Percentiles rank a stretch among this genome's conserved stretches.
Evolutionary conservation across 2,113 vertebrate species (phyloP).

Genomic region (Lasiurus cinereus): DNA sequence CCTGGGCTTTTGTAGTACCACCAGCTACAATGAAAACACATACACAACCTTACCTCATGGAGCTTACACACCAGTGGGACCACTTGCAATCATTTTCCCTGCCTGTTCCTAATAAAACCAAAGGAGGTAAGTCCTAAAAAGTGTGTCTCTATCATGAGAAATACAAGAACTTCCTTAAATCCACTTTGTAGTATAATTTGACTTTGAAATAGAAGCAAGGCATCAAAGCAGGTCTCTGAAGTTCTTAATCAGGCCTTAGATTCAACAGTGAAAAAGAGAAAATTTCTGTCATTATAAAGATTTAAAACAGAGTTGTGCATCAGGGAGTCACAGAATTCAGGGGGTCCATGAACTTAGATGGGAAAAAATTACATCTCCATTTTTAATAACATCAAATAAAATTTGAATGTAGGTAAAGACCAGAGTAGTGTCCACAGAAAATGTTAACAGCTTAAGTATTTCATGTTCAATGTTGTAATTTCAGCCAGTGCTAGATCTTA

Average conservation of each 20-base stretch:
- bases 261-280: background rate
- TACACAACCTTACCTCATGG: background rate
- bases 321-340: background rate
- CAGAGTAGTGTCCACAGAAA: background rate
- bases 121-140: background rate
- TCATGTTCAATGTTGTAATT: background rate
- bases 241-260: background rate
- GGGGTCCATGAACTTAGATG: background rate
- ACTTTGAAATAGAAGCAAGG: conserved; percentile 6
- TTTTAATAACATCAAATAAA: conserved; percentile 38
- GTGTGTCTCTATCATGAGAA: background rate
- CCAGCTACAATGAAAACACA: background rate
- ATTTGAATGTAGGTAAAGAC: conserved; percentile 17
- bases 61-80: background rate
- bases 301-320: background rate
- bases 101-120: background rate
- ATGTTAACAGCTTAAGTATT: conserved; percentile 7
- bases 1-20: background rate
- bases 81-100: background rate
- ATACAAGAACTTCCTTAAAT: background rate
- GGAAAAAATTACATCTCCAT: background rate
- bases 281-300: background rate
- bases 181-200: background rate
- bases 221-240: background rate
- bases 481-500: background rate